Conservation (phyloP, 2,797 vertebrate species). For the Chelon auratus region DNA sequence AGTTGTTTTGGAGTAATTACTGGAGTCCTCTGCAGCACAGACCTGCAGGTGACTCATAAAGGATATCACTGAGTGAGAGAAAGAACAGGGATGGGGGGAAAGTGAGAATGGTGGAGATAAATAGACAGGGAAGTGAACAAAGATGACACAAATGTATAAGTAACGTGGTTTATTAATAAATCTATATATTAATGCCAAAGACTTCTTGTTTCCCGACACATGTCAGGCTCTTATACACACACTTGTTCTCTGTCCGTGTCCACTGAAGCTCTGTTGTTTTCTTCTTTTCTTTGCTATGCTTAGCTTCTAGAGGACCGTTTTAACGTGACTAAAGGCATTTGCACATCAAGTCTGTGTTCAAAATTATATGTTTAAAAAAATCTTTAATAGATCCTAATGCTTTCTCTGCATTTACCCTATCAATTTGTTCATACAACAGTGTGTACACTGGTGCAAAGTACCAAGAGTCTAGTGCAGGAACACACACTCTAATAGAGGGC, state of each 20-base stretch:
- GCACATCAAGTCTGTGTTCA: too few relatives aligned
- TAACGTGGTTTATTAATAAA: constrained; percentile 32
- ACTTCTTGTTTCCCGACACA: constrained; percentile 5
- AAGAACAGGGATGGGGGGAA: constrained; percentile 16
- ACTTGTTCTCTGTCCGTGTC: constrained; percentile 21
- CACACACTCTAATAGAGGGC: too few relatives aligned
- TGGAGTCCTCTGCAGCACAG: constrained; percentile 44
- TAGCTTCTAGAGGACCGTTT: constrained; percentile 6
- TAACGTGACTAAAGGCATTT: neutral
- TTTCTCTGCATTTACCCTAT: too few relatives aligned
- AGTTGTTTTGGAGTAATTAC: constrained; percentile 61
- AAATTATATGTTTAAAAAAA: too few relatives aligned
- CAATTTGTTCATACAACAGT: too few relatives aligned
- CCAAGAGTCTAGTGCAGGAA: too few relatives aligned
- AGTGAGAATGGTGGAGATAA: constrained; percentile 24
- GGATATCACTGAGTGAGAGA: constrained; percentile 36
- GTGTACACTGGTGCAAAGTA: too few relatives aligned
- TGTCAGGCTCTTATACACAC: constrained; percentile 23
- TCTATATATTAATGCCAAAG: constrained; percentile 21
- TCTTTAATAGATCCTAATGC: too few relatives aligned
- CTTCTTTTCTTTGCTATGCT: constrained; percentile 20
- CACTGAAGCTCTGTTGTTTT: constrained; percentile 13
- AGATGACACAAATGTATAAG: constrained; percentile 18
- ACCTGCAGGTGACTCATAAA: constrained; percentile 65
- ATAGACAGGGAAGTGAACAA: constrained; percentile 30